These are phyloP conservation scores for Acronicta psi DNA, from an alignment of 2,888 invertebrate genomes.

Conservation along the genomic window DNA sequence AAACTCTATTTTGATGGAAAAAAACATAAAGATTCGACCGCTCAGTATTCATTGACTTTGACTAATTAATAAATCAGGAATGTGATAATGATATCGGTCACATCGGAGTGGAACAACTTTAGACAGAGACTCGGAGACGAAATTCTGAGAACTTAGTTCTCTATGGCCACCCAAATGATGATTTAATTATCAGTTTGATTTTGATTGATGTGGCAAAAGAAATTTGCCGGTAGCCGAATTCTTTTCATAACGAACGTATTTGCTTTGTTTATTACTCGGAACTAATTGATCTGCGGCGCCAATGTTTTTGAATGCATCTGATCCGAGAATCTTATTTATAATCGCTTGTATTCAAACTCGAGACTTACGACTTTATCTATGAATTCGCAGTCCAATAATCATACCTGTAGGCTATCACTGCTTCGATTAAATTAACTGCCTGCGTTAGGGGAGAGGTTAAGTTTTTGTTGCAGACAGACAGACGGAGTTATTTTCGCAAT, in stretches of 20 bases:
- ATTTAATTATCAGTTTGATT: slow-evolving; percentile 89
- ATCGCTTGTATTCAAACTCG: too few species aligned
- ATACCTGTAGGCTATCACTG: too few species aligned
- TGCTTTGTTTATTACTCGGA: slow-evolving; percentile 87
- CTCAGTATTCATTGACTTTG: slow-evolving; percentile 69
- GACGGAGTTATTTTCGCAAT: too few species aligned
- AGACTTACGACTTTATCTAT: too few species aligned
- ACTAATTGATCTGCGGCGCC: slow-evolving; percentile 87
- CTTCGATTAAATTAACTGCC: too few species aligned
- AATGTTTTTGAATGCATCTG: slow-evolving; percentile 76
- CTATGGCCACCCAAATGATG: slow-evolving; percentile 89
- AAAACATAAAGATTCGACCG: slow-evolving; percentile 17
- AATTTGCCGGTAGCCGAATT: slow-evolving; percentile 83
- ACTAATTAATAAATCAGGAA: slow-evolving; percentile 88
- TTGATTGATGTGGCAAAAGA: slow-evolving; percentile 88
- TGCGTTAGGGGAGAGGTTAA: too few species aligned
- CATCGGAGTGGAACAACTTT: slow-evolving; percentile 57
- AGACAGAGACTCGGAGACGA: slow-evolving; percentile 63
- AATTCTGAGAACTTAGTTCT: slow-evolving; percentile 82
- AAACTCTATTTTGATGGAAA: not conserved
- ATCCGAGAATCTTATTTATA: slow-evolving; percentile 38
- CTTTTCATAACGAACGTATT: slow-evolving; percentile 83
- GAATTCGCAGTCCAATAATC: too few species aligned
- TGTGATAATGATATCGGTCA: slow-evolving; percentile 84
- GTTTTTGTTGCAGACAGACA: too few species aligned